Percentiles rank a stretch among this genome's conserved stretches.
Conservation (phyloP, 2,888 invertebrate species). For the Ophraella communa region DNA sequence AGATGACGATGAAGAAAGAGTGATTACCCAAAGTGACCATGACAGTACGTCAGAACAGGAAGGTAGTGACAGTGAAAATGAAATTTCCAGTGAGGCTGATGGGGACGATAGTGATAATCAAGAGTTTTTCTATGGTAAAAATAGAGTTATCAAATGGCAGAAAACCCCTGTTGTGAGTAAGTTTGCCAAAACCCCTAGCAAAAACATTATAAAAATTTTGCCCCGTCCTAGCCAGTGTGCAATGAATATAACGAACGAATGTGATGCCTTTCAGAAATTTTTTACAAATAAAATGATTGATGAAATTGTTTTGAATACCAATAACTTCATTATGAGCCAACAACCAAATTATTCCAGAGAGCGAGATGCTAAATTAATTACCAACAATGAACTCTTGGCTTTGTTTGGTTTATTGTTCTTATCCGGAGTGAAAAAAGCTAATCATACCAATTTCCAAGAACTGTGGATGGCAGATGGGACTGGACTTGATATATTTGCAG, state of each 20-base stretch:
- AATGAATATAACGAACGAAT: conserved; percentile 12
- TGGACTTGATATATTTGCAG: background rate
- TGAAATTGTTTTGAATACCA: conserved; percentile 39
- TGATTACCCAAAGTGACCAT: conserved; percentile 16
- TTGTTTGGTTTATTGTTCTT: conserved; percentile 37
- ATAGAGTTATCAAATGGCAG: conserved; percentile 16
- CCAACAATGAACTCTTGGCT: conserved; percentile 37
- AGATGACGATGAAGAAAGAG: background rate
- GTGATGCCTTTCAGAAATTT: conserved; percentile 3
- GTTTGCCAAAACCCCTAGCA: conserved; percentile 31
- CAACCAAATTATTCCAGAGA: conserved; percentile 31
- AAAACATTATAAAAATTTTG: conserved; percentile 36
- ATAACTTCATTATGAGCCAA: conserved; percentile 34
- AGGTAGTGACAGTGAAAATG: conserved; percentile 13
- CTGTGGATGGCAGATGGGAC: conserved; percentile 19
- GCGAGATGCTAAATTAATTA: conserved; percentile 35
- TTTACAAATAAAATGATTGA: conserved; percentile 32
- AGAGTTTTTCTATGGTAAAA: conserved; percentile 14
- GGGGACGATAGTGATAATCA: background rate
- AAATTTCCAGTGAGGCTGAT: conserved; percentile 13
- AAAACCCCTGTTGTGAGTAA: conserved; percentile 32
- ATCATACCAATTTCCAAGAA: conserved; percentile 40
- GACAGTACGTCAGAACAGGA: conserved; percentile 16
- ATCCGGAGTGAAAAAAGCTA: conserved; percentile 37
- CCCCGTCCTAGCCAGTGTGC: conserved; percentile 21